Base-by-base conservation (phyloP, 2,888 invertebrate species). In the Trachelus iudaicus region DNA sequence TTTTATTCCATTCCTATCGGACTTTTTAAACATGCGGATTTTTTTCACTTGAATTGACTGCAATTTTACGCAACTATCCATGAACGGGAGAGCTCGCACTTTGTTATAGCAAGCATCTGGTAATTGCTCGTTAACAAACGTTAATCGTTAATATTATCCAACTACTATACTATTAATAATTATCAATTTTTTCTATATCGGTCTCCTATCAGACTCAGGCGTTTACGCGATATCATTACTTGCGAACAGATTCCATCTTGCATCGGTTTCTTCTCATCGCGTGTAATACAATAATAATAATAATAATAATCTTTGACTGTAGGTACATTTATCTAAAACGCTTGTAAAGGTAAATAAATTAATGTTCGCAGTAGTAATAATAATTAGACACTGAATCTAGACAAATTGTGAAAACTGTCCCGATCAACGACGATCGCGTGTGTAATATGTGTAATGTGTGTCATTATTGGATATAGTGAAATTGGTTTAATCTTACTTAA, bases 301-400 rank as follows among this genome's bases (percentile, higher is more conserved):
- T 79, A 79, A 79, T 82, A 83, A 85, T 86, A 86, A 80, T 86
- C 83, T 84, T 87, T 87, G 85, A 87, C 86, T 87, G 85, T 88
- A 88, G 87, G 85, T 90, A 90, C 88, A 91, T 89, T 89, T 86
- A 90, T 90, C 90, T 91, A 90, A 89, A 90, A 90, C 83, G 85
- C 84, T 88, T 86, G 85, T 88, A 89, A 87, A 89, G 87, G 87
- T 89, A 89, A 91, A 90, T 90, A 90, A 91, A 90, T 90, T 89
- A 90, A 89, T 89, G 87, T 87, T 83, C 87, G 88, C 88, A 87
- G 85, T 90, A 87, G 85, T 87, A 87, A 86, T 86, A 86, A 83
- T 89, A 90, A 75, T 33, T 34, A 34, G 89, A 91, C 90, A 90
- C 88, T 89, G 90, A 90, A 89, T 90, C 90, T 90, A 91, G 87